phyloP scores from a whole-genome alignment of 1,140 invertebrate species.

The Penaeus vannamei region DNA sequence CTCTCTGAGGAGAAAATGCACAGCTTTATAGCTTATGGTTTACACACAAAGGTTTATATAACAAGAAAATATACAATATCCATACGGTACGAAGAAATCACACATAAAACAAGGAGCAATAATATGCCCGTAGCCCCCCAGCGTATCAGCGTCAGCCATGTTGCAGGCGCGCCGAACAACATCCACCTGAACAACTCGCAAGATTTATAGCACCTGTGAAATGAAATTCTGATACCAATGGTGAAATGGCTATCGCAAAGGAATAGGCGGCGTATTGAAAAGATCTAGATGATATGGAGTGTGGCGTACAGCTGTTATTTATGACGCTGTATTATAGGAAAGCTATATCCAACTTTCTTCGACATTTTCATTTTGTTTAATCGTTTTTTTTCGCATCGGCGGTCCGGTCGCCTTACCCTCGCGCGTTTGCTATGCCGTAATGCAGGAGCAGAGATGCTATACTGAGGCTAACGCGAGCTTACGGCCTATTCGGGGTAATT shows the following conservation, averaged over 20 bases:
- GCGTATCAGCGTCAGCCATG: conserved; percentile 34
- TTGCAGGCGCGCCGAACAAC: conserved; percentile 19
- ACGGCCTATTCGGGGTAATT: not conserved
- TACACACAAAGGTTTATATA: too few species aligned
- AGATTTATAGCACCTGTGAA: conserved; percentile 61
- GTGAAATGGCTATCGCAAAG: conserved; percentile 64
- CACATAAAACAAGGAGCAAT: conserved; percentile 38
- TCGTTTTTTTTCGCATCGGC: conserved; percentile 18
- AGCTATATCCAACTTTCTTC: conserved; percentile 55
- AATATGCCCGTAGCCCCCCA: conserved; percentile 31
- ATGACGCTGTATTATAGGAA: conserved; percentile 60
- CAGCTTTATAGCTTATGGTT: too few species aligned
- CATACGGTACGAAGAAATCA: conserved; percentile 11
- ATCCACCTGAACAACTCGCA: conserved; percentile 32
- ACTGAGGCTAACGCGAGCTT: not conserved
- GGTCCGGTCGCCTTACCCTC: not conserved
- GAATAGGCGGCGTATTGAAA: conserved; percentile 65
- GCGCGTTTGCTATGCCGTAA: not conserved
- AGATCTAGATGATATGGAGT: conserved; percentile 64
- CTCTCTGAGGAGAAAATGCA: too few species aligned
- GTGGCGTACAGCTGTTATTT: conserved; percentile 63
- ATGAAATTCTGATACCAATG: conserved; percentile 66
- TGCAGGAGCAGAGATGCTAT: not conserved
- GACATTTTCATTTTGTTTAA: conserved; percentile 57
- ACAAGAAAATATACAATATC: too few species aligned